phyloP scores from a whole-genome alignment of 2,888 invertebrate genomes.

The Leptinotarsa tumamoca region DNA sequence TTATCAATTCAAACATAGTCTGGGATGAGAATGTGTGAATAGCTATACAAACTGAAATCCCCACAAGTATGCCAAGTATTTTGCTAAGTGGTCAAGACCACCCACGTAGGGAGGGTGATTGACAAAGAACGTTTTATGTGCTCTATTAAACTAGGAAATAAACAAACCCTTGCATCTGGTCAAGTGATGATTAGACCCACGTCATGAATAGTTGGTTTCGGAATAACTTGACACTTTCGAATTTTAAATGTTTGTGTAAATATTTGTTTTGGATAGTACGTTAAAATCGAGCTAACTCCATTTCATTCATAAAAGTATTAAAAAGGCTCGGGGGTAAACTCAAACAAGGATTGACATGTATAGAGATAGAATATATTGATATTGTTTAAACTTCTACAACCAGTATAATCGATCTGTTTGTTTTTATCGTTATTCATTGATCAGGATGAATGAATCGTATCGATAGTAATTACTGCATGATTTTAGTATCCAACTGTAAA shows the following conservation, averaged over 20 bases:
- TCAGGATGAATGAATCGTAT: too few species aligned
- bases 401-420: too few species aligned
- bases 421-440: too few species aligned
- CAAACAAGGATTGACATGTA: neutral
- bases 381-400: too few species aligned
- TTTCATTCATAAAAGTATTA: slow-evolving; percentile 31
- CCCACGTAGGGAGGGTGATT: slow-evolving; percentile 47
- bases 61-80: slow-evolving; percentile 44
- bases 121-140: slow-evolving; percentile 46
- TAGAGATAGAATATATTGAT: too few species aligned
- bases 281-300: slow-evolving; percentile 10
- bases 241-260: slow-evolving; percentile 36
- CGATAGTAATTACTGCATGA: too few species aligned
- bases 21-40: slow-evolving; percentile 42
- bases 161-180: slow-evolving; percentile 44
- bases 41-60: slow-evolving; percentile 42
- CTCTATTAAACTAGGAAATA: slow-evolving; percentile 44
- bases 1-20: slow-evolving; percentile 17
- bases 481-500: too few species aligned
- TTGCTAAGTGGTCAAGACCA: slow-evolving; percentile 49
- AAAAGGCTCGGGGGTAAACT: neutral
- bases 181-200: slow-evolving; percentile 43
- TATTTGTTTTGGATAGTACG: slow-evolving; percentile 40
- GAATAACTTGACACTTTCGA: slow-evolving; percentile 28
- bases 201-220: slow-evolving; percentile 27